Evolutionary conservation across 2,797 vertebrate species (phyloP).

Genomic region (Epinephelus awoara): DNA sequence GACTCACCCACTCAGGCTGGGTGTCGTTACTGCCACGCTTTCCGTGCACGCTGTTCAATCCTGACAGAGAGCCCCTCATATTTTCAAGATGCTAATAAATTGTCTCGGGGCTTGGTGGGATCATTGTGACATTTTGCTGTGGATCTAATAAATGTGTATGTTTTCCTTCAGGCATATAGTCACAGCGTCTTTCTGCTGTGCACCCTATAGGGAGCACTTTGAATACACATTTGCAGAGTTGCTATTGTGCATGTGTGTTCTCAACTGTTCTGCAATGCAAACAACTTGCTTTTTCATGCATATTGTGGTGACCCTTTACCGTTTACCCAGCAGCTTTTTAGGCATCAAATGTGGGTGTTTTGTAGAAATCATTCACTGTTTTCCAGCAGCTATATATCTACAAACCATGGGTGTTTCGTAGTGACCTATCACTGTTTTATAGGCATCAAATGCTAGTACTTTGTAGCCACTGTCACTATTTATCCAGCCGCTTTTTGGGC

Average conservation of each 20-base stretch:
- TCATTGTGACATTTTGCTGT: slow-evolving; percentile 16
- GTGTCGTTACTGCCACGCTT: slow-evolving; percentile 33
- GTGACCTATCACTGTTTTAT: no score
- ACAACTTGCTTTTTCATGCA: no score
- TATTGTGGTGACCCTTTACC: no score
- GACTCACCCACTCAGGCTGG: slow-evolving; percentile 60
- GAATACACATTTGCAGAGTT: slow-evolving; percentile 18
- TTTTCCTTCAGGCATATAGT: slow-evolving; percentile 3
- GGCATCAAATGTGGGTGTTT: no score
- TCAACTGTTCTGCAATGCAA: no score
- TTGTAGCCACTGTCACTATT: no score
- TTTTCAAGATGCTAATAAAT: slow-evolving; percentile 50
- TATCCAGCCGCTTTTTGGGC: no score
- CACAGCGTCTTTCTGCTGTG: neutral
- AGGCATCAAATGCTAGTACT: no score
- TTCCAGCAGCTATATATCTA: no score
- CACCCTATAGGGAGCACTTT: neutral
- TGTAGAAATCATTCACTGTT: no score
- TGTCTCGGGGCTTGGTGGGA: neutral
- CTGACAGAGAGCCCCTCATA: slow-evolving; percentile 34
- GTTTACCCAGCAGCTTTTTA: no score
- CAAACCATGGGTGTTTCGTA: no score
- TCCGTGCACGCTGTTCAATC: slow-evolving; percentile 2
- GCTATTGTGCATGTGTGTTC: neutral
- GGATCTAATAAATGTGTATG: slow-evolving; percentile 11